Base-by-base conservation (phyloP, 2,797 vertebrate species). In the Pristis pectinata region DNA sequence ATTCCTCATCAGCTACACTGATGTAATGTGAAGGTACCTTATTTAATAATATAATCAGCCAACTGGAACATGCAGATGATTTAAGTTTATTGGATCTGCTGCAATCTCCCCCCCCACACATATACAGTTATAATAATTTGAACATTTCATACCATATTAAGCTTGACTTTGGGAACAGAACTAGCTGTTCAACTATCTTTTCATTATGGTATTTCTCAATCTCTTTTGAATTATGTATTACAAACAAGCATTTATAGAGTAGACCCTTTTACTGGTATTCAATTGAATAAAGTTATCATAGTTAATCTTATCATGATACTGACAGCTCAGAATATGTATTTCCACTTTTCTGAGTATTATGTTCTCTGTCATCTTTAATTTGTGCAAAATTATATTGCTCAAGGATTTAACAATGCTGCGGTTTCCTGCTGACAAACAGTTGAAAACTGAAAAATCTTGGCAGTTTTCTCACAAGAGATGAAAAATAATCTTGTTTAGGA, bases 341-440 rank as follows among this genome's bases (percentile, higher is more conserved):
- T 91, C 67, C 56, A 9, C 15, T n/a, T 61, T 61, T 61, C 56
- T n/a, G 56, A n/a, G 17, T 89, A n/a, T 61, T 61, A 1, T 59
- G 27, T 85, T 9, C 85, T 22, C 49, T 53, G 82, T 61, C 87
- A 67, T 67, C 59, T 24, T 91, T 11, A 67, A 41, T n/a, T 91
- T 64, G 87, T 91, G n/a, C 17, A 24, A 24, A 91, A 19, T 91
- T 91, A 41, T 22, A 67, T 22, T 91, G n/a, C 67, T 61, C 10
- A 79, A 95, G 95, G 61, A 95, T 95, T 96, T 95, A 95, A 95
- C 95, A 95, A 95, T 77, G 95, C 7, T 3, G 22, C 94, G 80
- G 37, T 94, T 97, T 95, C 95, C 95, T 95, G 92, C 95, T 96
- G 94, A 56, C 59, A 91, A 67, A 37, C 59, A 94, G 89, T 95